Percentiles rank a stretch among this genome's conserved stretches.
Evolutionary conservation across 2,113 vertebrate species (phyloP).

Genomic region (Ceyx margarethae): DNA sequence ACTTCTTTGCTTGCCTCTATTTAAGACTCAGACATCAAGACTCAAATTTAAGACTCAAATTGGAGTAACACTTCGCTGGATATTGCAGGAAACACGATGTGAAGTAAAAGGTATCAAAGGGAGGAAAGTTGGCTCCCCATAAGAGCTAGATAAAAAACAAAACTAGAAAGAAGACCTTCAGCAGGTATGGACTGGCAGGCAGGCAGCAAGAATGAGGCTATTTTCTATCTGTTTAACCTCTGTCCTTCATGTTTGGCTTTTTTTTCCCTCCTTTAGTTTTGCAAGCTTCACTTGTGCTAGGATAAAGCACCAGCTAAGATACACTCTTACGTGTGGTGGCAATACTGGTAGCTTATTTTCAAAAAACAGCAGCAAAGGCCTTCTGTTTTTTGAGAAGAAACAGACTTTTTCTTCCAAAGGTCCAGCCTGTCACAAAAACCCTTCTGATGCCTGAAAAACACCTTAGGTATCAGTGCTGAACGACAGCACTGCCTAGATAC

Average conservation of each 20-base stretch:
- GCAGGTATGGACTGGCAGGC: not conserved
- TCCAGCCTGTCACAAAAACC: not conserved
- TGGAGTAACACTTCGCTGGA: not conserved
- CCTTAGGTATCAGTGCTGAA: not conserved
- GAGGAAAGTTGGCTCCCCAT: not conserved
- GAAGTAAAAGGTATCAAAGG: not conserved
- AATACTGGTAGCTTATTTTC: not conserved
- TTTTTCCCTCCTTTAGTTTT: not conserved
- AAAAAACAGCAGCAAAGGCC: not conserved
- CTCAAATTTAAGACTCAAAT: not conserved
- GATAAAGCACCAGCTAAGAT: not conserved
- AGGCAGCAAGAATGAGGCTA: not conserved
- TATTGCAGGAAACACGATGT: not conserved
- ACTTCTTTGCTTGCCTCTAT: not conserved
- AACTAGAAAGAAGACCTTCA: not conserved
- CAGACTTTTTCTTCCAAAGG: not conserved
- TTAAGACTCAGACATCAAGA: not conserved
- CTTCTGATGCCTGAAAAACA: not conserved
- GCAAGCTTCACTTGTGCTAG: not conserved
- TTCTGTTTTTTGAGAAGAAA: not conserved
- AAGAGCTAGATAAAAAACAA: not conserved
- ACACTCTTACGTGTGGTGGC: not conserved
- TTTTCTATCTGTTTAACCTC: not conserved
- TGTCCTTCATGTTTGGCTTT: not conserved
- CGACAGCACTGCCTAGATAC: not conserved